phyloP scores from a whole-genome alignment of 2,113 vertebrate species.

The Apus apus region DNA sequence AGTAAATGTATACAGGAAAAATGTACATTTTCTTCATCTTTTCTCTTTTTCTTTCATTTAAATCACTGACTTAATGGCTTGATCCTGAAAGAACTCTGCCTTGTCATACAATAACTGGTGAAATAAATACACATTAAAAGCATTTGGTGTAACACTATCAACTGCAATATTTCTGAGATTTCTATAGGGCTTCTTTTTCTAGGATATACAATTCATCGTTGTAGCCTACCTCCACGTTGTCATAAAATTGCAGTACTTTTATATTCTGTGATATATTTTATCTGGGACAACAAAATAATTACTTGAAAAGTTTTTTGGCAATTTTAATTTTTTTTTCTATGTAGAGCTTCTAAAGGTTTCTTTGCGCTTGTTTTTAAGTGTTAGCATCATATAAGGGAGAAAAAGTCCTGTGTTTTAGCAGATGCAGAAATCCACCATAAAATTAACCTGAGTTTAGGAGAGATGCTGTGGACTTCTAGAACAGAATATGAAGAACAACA shows the following conservation, averaged over 20 bases:
- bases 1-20: not conserved
- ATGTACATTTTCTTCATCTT: constrained; percentile 15
- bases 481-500: not conserved
- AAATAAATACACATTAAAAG: not conserved
- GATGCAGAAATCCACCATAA: not conserved
- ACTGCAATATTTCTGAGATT: not conserved
- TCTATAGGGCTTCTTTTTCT: not conserved
- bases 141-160: not conserved
- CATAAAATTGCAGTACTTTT: not conserved
- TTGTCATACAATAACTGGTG: not conserved
- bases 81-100: not conserved
- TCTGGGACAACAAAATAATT: not conserved
- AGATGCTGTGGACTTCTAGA: not conserved
- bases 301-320: not conserved
- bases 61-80: not conserved
- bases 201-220: not conserved
- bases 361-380: not conserved
- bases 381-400: not conserved
- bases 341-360: not conserved
- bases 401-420: not conserved
- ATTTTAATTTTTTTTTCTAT: not conserved
- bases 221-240: not conserved
- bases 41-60: not conserved
- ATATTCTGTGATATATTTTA: not conserved
- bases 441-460: not conserved